Evolutionary conservation across 2,113 vertebrate genomes (phyloP), one percentile per base, ranked within the genome.

Genomic region (Corythornis cristatus): DNA sequence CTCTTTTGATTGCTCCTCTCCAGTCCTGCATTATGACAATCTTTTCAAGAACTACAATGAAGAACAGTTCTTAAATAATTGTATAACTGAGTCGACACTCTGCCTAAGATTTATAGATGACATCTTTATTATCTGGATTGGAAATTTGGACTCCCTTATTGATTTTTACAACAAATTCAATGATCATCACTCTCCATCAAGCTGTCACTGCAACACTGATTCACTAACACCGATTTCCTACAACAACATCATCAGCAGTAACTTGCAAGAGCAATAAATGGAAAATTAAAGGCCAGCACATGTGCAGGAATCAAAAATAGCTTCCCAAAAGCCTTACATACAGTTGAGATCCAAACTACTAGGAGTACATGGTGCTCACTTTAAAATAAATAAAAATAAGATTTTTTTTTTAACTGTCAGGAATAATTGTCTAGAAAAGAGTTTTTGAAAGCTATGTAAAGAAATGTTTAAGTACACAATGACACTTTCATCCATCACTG

Each of bases 81-180:
- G 56, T 80, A 74, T 70, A 80, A 74, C 68, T 18, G 28, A 66
- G 56, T 58, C 1, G 0, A 77, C 51, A 54, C 20, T 57, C 53
- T 65, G 46, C 50, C 22, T 45, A 42, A 83, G 88, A 92, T 90
- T 93, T 88, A 93, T 42, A 80, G 51, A 70, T 54, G 56, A 88
- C 25, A 66, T 58, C 60, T 90, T 88, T 92, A 91, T 83, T 83
- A 90, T 80, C 60, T 80, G 33, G 1, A 80, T 66, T 66, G 83
- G 83, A 90, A 94, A 86, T 86, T 25, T 86, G 68, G 42, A 70
- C 56, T 95, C 46, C 25, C 8, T 70, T 93, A 90, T 90, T 80
- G 93, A 95, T 92, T 96, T 96, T 88, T 80, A 80, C 51, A 60
- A 77, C 88, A 90, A 94, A 95, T 93, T 77, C 80, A 66, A 11